Evolutionary conservation across 2,888 invertebrate genomes (phyloP).

Genomic region (Nomada ferruginata): DNA sequence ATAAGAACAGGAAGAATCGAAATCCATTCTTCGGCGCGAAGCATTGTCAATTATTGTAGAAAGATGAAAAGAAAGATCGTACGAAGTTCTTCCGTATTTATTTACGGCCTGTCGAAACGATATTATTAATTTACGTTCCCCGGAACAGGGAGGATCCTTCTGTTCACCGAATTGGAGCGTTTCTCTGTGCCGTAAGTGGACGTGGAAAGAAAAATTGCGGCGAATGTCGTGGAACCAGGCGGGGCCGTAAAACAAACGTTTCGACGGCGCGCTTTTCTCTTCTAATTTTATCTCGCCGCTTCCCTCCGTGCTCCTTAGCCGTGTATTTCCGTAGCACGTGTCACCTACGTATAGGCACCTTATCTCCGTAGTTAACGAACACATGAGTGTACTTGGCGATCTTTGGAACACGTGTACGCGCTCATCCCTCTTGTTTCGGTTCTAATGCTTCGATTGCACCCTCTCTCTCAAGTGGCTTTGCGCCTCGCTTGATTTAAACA

Average conservation of each 20-base stretch:
- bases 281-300: constrained; percentile 70
- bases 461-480: not conserved
- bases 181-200: constrained; percentile 48
- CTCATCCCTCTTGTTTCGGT: constrained; percentile 53
- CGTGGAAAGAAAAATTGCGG: constrained; percentile 68
- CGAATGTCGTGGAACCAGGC: constrained; percentile 68
- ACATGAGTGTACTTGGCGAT: constrained; percentile 54
- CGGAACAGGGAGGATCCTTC: constrained; percentile 17
- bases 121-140: constrained; percentile 43
- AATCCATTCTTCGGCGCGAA: no score
- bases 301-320: constrained; percentile 56
- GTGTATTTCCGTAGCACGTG: constrained; percentile 73
- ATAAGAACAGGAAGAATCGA: no score
- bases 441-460: constrained; percentile 37
- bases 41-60: no score
- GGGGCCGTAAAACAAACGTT: constrained; percentile 70
- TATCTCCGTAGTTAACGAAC: constrained; percentile 64
- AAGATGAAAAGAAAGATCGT: no score
- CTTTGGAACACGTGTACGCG: constrained; percentile 63
- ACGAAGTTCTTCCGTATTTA: not conserved
- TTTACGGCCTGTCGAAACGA: not conserved
- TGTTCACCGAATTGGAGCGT: constrained; percentile 48
- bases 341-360: constrained; percentile 68
- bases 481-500: constrained; percentile 10
- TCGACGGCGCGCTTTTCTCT: constrained; percentile 69